Evolutionary conservation across 2,797 vertebrate genomes (phyloP).

Genomic region (Hydrolagus colliei): DNA sequence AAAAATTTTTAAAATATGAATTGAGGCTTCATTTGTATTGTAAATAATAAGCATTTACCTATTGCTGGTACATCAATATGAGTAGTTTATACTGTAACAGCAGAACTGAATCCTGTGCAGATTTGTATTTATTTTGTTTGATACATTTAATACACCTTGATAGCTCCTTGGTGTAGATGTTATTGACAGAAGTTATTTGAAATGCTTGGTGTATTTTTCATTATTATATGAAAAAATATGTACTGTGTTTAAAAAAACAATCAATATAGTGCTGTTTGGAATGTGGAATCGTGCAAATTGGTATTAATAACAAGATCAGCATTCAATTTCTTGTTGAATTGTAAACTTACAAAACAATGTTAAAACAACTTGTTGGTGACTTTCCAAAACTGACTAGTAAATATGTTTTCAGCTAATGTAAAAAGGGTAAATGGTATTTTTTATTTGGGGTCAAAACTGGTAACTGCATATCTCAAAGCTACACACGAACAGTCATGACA

Average conservation of each 20-base stretch:
- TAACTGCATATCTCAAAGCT: background rate
- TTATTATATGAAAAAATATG: background rate
- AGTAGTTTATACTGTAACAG: background rate
- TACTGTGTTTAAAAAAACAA: background rate
- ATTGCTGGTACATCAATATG: background rate
- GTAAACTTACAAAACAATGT: background rate
- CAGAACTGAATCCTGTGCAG: background rate
- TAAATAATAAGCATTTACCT: background rate
- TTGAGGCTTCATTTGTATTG: conserved; percentile 21
- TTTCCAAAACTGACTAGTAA: background rate
- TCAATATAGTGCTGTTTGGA: too few species aligned
- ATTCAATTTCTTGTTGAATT: background rate
- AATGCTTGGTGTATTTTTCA: background rate
- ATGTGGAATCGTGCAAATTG: too few species aligned
- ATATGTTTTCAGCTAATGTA: too few species aligned
- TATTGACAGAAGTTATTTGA: background rate
- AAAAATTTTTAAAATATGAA: conserved; percentile 4
- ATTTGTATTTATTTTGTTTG: conserved; percentile 1
- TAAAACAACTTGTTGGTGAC: too few species aligned
- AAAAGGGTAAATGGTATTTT: background rate
- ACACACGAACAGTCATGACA: background rate
- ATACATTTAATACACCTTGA: background rate
- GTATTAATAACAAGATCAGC: background rate
- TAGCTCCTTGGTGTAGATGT: background rate
- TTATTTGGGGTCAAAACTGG: background rate